Percentiles rank a stretch among this genome's conserved stretches.
phyloP scores from a whole-genome alignment of 2,797 vertebrate genomes.

The Graptemys geographica region DNA sequence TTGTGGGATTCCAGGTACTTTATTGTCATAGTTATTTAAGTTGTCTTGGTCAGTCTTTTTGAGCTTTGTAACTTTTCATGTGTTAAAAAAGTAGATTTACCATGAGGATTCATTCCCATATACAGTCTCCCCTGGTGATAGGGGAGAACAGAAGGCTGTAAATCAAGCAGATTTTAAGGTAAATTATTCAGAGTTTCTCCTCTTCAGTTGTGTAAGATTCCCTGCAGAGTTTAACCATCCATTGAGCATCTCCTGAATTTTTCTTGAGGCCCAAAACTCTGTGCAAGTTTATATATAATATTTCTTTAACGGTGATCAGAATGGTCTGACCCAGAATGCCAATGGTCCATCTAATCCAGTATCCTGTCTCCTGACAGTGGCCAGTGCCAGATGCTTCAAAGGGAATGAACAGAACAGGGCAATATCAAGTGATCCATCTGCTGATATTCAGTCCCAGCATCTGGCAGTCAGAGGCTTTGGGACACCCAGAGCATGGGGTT shows the following conservation, averaged over 20 bases:
- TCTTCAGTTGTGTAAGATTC: neutral
- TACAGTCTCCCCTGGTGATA: neutral
- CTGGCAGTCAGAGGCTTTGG: neutral
- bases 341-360: neutral
- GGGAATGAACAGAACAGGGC: neutral
- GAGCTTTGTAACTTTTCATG: neutral
- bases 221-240: neutral
- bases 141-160: conserved; percentile 66
- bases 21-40: neutral
- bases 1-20: neutral
- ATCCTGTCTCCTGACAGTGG: neutral
- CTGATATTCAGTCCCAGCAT: neutral
- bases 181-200: conserved; percentile 55
- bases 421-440: neutral
- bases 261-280: conserved; percentile 11
- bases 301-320: neutral
- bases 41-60: neutral
- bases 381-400: neutral
- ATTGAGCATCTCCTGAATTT: neutral
- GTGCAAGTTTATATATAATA: neutral
- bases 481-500: neutral
- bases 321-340: too few relatives aligned
- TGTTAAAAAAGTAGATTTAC: neutral
- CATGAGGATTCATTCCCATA: neutral
- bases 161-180: conserved; percentile 53